These are phyloP conservation scores for Protobothrops mucrosquamatus DNA, from an alignment of 2,113 vertebrate genomes.

Conservation along the genomic window DNA sequence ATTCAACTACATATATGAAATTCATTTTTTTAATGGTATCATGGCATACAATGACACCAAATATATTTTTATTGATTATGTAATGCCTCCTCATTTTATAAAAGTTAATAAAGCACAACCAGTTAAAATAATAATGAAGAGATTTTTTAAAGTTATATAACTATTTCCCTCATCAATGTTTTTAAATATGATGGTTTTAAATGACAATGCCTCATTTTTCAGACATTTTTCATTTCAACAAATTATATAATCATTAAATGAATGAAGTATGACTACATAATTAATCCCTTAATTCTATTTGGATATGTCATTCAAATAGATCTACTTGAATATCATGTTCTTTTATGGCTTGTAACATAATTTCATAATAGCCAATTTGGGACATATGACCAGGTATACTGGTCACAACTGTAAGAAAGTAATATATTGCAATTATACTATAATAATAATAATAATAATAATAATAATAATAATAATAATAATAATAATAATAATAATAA, in stretches of 20 bases:
- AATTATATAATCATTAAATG: background rate
- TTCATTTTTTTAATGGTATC: background rate
- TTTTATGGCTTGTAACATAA: background rate
- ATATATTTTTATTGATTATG: background rate
- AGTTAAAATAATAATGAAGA: background rate
- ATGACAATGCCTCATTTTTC: background rate
- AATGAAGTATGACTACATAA: background rate
- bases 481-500: too few species aligned
- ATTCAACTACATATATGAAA: background rate
- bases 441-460: too few species aligned
- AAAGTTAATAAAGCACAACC: background rate
- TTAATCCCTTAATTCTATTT: background rate
- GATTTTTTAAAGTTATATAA: background rate
- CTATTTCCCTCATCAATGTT: background rate
- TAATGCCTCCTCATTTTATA: background rate
- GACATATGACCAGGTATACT: background rate
- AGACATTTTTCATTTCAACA: background rate
- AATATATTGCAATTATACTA: background rate
- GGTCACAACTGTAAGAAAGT: background rate
- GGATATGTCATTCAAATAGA: background rate
- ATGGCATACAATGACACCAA: background rate
- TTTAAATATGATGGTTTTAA: background rate
- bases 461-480: too few species aligned
- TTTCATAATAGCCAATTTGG: background rate
- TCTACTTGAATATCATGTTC: background rate